Conservation (phyloP, 2,113 vertebrate genomes). For the Tachysurus vachellii region DNA sequence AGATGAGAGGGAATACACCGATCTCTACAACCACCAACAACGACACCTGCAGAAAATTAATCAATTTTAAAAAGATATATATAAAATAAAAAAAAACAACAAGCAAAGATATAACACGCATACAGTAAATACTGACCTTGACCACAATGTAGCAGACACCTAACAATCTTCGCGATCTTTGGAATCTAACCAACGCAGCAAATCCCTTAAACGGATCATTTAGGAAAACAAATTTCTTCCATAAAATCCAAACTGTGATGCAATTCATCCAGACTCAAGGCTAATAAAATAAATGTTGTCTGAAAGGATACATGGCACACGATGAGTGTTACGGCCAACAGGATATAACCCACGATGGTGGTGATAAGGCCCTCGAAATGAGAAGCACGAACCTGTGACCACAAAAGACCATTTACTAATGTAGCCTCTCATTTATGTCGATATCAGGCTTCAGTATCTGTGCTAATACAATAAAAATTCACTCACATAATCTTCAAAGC, state of each 20-base stretch:
- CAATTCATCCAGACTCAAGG: neutral
- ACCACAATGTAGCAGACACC: conserved; percentile 97
- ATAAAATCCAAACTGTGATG: neutral
- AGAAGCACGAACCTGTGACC: conserved; percentile 86
- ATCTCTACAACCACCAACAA: conserved; percentile 95
- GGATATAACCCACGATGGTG: conserved; percentile 92
- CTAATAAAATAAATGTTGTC: neutral
- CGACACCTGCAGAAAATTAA: conserved; percentile 79
- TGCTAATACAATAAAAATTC: neutral
- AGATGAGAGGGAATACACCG: conserved; percentile 95
- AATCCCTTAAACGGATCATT: conserved; percentile 76
- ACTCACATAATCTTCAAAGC: conserved; percentile 95
- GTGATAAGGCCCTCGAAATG: conserved; percentile 96
- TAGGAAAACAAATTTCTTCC: conserved; percentile 65
- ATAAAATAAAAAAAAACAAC: neutral
- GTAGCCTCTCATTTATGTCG: neutral
- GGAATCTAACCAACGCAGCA: conserved; percentile 91
- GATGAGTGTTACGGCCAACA: conserved; percentile 89
- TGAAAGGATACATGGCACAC: conserved; percentile 93
- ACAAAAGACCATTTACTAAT: conserved; percentile 17
- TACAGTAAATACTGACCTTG: conserved; percentile 78
- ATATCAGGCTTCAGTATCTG: neutral
- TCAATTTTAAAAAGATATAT: no score
- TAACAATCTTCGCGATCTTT: conserved; percentile 86
- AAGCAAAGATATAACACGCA: neutral